Base-by-base conservation (phyloP, 37 sponge, comb jelly and placozoan species). In the Crambe crambe region DNA sequence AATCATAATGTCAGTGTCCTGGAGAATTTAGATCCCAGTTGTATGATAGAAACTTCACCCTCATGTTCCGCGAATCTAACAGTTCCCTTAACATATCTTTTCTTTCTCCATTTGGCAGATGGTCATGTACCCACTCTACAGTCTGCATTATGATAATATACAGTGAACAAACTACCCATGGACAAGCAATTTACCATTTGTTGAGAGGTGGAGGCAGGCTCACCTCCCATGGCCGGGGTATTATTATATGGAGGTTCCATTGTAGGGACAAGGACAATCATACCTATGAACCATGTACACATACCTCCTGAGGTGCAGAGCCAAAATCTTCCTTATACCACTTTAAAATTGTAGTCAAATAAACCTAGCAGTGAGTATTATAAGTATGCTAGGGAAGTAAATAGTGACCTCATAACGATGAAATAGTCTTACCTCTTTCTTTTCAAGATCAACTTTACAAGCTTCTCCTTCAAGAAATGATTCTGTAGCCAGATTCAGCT, bases 251-350 rank as follows among this genome's bases (percentile, higher is more conserved):
- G 12, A 15, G 10, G 6, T 12, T 47, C 12, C 51, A 47, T 47
- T 47, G 12, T 47, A 47, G 51, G 51, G 51, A 47, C 51, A 47
- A 12, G 12, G 51, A n/a, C n/a, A n/a, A n/a, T n/a, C n/a, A n/a
- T n/a, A n/a, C n/a, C n/a, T n/a, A n/a, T n/a, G n/a, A n/a, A n/a
- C n/a, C n/a, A n/a, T n/a, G n/a, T n/a, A n/a, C n/a, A n/a, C 74
- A 18, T 23, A 96, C 97, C 84, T 88, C 81, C 15, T 91, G 81
- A 51, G 75, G 82, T 44, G 58, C 78, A 29, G 58, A 36, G 0
- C 99, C 99, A 92, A 98, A 98, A 87, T 98, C 99, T 3, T 72
- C 89, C 35, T 59, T 84, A 81, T 98, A 98, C 99, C 99, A 98
- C 76, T 96, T 93, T 56, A 98, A 73, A 21, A 98, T 98, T 57